Evolutionary conservation across 1,140 invertebrate species (phyloP).

Genomic region (Neodiprion virginianus): DNA sequence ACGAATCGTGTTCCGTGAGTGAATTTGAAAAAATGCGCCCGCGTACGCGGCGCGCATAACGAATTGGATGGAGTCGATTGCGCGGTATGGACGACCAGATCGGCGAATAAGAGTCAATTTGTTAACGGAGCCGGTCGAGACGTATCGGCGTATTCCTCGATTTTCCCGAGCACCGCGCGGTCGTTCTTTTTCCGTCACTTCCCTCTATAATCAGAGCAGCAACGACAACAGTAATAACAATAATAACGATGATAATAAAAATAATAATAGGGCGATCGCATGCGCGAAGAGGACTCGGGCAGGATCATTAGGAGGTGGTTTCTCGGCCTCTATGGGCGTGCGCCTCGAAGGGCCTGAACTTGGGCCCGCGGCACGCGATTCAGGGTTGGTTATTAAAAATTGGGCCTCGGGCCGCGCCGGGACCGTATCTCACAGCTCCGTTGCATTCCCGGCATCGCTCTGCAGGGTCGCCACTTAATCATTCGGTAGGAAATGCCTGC

Average conservation of each 20-base stretch:
- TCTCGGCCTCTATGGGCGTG: constrained; percentile 33
- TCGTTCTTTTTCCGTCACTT: too few relatives aligned
- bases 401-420: constrained; percentile 25
- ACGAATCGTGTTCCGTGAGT: too few relatives aligned
- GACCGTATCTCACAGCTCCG: background rate
- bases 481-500: constrained; percentile 33
- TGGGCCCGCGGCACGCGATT: constrained; percentile 32
- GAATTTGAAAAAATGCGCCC: too few relatives aligned
- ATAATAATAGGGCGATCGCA: constrained; percentile 10
- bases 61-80: too few relatives aligned
- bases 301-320: constrained; percentile 30
- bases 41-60: too few relatives aligned
- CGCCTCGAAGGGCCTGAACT: constrained; percentile 37
- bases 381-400: constrained; percentile 42
- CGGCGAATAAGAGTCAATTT: too few relatives aligned
- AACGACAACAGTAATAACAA: background rate
- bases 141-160: too few relatives aligned
- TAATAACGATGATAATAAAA: constrained; percentile 6
- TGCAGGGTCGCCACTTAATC: constrained; percentile 21
- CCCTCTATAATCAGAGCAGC: too few relatives aligned
- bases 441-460: constrained; percentile 15
- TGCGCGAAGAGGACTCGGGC: constrained; percentile 4
- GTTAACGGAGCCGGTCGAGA: too few relatives aligned
- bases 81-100: too few relatives aligned
- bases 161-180: too few relatives aligned